phyloP scores from a whole-genome alignment of 1,140 invertebrate species.

The Coptotermes formosanus region DNA sequence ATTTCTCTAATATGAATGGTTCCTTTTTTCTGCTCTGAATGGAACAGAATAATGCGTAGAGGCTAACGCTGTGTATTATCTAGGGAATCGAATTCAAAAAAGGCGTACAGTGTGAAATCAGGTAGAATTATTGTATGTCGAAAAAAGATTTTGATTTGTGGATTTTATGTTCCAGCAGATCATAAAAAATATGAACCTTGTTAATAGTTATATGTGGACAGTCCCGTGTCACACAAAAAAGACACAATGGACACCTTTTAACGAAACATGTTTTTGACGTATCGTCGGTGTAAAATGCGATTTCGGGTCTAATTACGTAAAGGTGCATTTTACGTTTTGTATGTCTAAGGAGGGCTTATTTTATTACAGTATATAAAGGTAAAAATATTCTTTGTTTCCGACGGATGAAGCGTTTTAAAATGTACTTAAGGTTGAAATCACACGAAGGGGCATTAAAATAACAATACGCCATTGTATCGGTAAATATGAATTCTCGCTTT shows the following conservation, averaged over 20 bases:
- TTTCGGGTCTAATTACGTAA: background rate
- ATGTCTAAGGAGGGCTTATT: background rate
- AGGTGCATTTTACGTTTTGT: background rate
- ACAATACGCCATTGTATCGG: background rate
- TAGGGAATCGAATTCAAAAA: background rate
- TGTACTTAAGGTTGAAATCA: no score
- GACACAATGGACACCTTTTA: background rate
- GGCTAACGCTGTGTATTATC: background rate
- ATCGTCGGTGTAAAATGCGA: background rate
- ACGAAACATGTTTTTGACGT: background rate
- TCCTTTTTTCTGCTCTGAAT: constrained; percentile 3
- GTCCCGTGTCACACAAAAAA: background rate
- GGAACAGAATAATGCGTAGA: constrained; percentile 9
- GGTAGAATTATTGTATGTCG: background rate
- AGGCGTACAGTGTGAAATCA: background rate
- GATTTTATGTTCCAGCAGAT: constrained; percentile 1
- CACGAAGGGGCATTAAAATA: background rate
- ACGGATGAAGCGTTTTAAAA: background rate
- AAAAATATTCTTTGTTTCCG: background rate
- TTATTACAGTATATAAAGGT: background rate
- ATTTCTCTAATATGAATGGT: background rate
- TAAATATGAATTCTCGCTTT: background rate
- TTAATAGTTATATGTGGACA: background rate
- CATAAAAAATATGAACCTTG: constrained; percentile 14
- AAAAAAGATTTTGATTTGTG: background rate